Percentiles rank a stretch among this genome's conserved stretches.
phyloP scores from a whole-genome alignment of 1,140 invertebrate genomes.

The Halictus rubicundus region DNA sequence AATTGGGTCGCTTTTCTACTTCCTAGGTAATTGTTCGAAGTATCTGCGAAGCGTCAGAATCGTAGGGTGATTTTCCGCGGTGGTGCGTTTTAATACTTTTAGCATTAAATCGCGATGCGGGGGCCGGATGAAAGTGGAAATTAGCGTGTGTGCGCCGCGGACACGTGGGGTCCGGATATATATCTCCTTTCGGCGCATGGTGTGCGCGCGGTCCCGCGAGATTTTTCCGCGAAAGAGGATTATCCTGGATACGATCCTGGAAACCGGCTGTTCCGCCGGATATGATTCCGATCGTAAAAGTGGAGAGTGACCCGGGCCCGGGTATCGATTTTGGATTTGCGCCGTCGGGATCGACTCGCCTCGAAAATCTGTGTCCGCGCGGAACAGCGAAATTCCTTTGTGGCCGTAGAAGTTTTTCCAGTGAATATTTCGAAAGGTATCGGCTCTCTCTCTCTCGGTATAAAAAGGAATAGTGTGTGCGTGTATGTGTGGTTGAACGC shows the following conservation, averaged over 20 bases:
- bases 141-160: background rate
- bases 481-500: background rate
- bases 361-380: background rate
- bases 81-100: too few species aligned
- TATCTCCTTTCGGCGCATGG: background rate
- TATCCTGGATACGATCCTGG: background rate
- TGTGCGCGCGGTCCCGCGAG: background rate
- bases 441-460: too few species aligned
- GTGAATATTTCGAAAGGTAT: too few species aligned
- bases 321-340: conserved; percentile 20
- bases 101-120: background rate
- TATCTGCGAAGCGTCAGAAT: too few species aligned
- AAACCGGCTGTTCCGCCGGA: conserved; percentile 9
- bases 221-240: conserved; percentile 16
- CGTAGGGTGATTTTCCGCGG: too few species aligned
- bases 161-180: conserved; percentile 12
- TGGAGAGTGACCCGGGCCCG: background rate
- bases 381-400: background rate
- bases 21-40: too few species aligned
- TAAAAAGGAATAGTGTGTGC: too few species aligned
- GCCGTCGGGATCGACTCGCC: background rate
- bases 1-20: too few species aligned
- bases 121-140: conserved; percentile 21
- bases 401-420: background rate
- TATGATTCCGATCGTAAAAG: background rate